These are phyloP conservation scores for Ochotona curzoniae DNA, from an alignment of 2,113 vertebrate species.

Conservation along the genomic window DNA sequence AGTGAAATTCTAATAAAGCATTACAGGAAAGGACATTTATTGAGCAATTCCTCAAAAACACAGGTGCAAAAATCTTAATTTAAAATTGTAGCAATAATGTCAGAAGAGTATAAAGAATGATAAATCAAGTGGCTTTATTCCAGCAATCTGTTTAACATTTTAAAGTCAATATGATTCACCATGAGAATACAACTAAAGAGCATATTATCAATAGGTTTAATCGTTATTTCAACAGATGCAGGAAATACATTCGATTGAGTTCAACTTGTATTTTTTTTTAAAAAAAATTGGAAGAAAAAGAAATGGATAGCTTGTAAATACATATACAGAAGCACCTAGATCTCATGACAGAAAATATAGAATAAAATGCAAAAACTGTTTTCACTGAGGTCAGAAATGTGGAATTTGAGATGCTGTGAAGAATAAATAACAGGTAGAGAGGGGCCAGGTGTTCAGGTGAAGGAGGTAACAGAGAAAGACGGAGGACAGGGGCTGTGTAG, in stretches of 20 bases:
- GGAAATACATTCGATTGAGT: neutral
- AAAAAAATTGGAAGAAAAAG: neutral
- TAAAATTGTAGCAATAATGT: neutral
- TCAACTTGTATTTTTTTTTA: neutral
- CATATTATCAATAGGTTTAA: neutral
- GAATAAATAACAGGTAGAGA: neutral
- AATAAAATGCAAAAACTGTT: neutral
- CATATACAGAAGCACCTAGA: too few relatives aligned
- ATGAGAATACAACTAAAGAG: neutral
- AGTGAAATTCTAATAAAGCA: neutral
- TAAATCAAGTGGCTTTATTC: neutral
- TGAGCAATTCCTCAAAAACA: neutral
- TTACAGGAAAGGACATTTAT: neutral
- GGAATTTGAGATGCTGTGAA: neutral
- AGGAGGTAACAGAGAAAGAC: neutral
- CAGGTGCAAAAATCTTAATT: neutral
- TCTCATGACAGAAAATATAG: neutral
- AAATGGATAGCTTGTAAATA: neutral
- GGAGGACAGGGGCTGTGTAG: neutral
- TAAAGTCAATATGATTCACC: constrained; percentile 18
- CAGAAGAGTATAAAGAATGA: neutral
- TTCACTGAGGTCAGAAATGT: neutral
- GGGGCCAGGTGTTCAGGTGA: too few relatives aligned
- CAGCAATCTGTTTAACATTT: neutral
- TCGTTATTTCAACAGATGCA: neutral